Evolutionary conservation across 2,888 invertebrate genomes (phyloP), one percentile per base, ranked within the genome.

Genomic region (Synergus laeviventris): DNA sequence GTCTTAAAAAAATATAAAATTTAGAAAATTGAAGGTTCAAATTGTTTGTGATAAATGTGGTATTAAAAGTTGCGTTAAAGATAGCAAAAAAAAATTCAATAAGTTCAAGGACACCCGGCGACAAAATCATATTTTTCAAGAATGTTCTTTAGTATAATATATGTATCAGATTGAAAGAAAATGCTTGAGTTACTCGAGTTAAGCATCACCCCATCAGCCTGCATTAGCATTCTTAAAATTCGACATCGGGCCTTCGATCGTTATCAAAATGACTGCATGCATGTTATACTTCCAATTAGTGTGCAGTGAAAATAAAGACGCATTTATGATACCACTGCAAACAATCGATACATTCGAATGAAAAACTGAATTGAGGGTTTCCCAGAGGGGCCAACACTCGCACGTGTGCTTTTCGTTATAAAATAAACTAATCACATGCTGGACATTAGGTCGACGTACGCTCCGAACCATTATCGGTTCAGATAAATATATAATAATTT

Each of bases 321-420:
- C 45, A 21, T 70, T 70, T 18, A 70, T 31, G 70, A 49, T 31
- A 3, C 49, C 45, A 42, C 9, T 42, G 2, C 42, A 45, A 42
- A 64, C 18, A n/a, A 38, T 18, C 18, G 18, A 39, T 18, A 11
- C 21, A 36, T 45, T 70, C n/a, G 14, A 70, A 70, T 36, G 70
- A 45, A 70, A 70, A 70, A 31, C 49, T 21, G 45, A 70, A 18
- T n/a, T 49, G 70, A 70, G 70, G 49, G 45, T 70, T 70, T 70
- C 70, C 45, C 70, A 70, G 31, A 31, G 45, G 70, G 45, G 66
- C n/a, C 45, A 49, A n/a, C 24, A n/a, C n/a, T 31, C 21, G 21
- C 70, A 70, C 70, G 70, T 70, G 70, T 70, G n/a, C 45, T 31
- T 70, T 70, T 49, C 31, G 45, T 70, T 70, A 70, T 45, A 70